These are phyloP conservation scores for Microdon myrmicae DNA, from an alignment of 2,888 invertebrate genomes.

Conservation along the genomic window DNA sequence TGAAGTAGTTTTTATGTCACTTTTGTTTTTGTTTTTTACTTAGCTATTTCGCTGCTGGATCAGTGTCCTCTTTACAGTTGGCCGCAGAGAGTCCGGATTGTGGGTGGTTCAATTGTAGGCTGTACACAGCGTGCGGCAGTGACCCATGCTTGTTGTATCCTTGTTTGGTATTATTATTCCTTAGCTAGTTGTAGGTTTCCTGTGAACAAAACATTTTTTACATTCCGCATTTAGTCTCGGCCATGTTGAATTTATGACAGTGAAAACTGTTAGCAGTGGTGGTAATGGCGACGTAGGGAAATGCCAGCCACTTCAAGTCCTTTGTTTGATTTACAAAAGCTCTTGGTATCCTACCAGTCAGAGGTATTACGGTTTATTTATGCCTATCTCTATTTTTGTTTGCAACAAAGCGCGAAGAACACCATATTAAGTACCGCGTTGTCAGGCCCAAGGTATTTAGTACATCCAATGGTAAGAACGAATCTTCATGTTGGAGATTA, in stretches of 20 bases:
- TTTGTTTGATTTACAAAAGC: constrained; percentile 14
- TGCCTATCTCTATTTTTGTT: constrained; percentile 10
- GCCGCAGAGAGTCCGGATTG: no score
- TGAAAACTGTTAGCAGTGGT: constrained; percentile 29
- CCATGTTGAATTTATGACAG: constrained; percentile 33
- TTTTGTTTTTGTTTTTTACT: constrained; percentile 8
- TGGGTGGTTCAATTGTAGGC: constrained; percentile 9
- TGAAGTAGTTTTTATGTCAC: constrained; percentile 17
- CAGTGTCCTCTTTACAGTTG: constrained; percentile 39
- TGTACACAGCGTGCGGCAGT: no score
- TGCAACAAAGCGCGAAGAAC: not conserved
- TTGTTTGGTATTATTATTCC: constrained; percentile 37
- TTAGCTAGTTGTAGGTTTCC: constrained; percentile 27
- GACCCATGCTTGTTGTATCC: constrained; percentile 40
- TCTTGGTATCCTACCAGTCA: no score
- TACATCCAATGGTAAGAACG: no score
- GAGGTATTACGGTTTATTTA: constrained; percentile 16
- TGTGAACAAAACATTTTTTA: constrained; percentile 16
- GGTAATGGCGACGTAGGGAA: constrained; percentile 5
- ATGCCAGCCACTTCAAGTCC: constrained; percentile 33
- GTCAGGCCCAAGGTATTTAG: no score
- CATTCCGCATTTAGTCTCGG: constrained; percentile 29
- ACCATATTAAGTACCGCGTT: no score
- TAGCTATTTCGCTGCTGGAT: constrained; percentile 26
- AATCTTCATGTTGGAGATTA: no score